phyloP scores from a whole-genome alignment of 2,888 invertebrate genomes.

The Chromoteleia sp. region DNA sequence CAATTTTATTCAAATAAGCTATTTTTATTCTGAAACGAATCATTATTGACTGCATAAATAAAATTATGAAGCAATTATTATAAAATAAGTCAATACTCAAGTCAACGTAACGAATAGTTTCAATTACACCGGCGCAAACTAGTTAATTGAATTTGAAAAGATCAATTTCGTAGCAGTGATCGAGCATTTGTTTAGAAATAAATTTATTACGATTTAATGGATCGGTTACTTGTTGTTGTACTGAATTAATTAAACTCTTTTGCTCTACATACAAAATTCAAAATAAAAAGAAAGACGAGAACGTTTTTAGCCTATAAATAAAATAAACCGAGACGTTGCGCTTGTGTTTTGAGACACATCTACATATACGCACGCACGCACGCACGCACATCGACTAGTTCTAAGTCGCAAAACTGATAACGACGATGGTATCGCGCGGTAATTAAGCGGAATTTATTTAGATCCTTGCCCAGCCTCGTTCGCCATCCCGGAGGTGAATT shows the following conservation, averaged over 20 bases:
- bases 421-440: slow-evolving; percentile 63
- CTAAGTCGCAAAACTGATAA: slow-evolving; percentile 70
- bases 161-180: neutral
- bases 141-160: neutral
- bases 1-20: neutral
- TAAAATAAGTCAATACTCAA: too few species aligned
- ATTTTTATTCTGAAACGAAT: neutral
- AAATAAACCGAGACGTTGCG: slow-evolving; percentile 15
- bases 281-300: neutral
- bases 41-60: neutral
- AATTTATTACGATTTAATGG: neutral
- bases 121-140: too few species aligned
- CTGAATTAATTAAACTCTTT: too few species aligned
- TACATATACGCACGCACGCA: neutral
- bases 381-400: slow-evolving; percentile 35
- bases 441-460: slow-evolving; percentile 70
- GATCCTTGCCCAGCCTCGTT: slow-evolving; percentile 56
- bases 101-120: too few species aligned
- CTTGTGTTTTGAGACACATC: slow-evolving; percentile 36
- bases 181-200: neutral
- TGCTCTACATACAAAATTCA: too few species aligned
- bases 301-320: slow-evolving; percentile 1
- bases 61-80: too few species aligned
- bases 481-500: slow-evolving; percentile 60
- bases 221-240: too few species aligned